Conservation (phyloP, 2,113 vertebrate genomes). For the Hiodon tergisus region DNA sequence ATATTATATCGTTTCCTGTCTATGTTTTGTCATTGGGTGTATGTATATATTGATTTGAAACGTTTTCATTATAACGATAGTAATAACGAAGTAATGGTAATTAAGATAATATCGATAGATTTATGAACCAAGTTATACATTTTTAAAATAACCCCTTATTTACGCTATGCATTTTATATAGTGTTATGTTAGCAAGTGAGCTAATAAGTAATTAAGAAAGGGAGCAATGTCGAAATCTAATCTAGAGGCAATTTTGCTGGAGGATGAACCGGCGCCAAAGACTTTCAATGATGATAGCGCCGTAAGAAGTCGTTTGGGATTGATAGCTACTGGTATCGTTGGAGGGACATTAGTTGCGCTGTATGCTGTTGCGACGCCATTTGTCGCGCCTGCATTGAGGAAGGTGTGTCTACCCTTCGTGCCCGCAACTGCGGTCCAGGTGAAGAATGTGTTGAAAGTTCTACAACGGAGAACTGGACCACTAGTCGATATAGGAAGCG, state of each 20-base stretch:
- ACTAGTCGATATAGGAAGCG: constrained; percentile 87
- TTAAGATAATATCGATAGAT: too few species aligned
- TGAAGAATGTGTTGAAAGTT: constrained; percentile 75
- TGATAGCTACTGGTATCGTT: constrained; percentile 59
- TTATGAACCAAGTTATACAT: too few species aligned
- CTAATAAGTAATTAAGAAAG: too few species aligned
- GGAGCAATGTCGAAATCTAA: background rate
- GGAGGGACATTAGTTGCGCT: constrained; percentile 72
- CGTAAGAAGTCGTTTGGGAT: constrained; percentile 54
- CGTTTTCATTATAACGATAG: background rate
- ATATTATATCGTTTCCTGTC: background rate
- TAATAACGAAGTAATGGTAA: background rate
- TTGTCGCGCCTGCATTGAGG: constrained; percentile 78
- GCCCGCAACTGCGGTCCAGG: constrained; percentile 78
- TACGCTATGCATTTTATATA: too few species aligned
- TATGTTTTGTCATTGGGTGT: background rate
- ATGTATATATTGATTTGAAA: background rate
- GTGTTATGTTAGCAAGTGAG: too few species aligned
- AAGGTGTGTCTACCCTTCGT: constrained; percentile 87
- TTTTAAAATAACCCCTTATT: too few species aligned
- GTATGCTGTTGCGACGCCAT: constrained; percentile 73
- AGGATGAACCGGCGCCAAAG: background rate
- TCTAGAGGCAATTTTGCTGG: background rate
- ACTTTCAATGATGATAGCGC: rapidly evolving
- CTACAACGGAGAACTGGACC: constrained; percentile 63